These are phyloP conservation scores for Anolis carolinensis DNA, from an alignment of 2,113 vertebrate species.

Conservation along the genomic window DNA sequence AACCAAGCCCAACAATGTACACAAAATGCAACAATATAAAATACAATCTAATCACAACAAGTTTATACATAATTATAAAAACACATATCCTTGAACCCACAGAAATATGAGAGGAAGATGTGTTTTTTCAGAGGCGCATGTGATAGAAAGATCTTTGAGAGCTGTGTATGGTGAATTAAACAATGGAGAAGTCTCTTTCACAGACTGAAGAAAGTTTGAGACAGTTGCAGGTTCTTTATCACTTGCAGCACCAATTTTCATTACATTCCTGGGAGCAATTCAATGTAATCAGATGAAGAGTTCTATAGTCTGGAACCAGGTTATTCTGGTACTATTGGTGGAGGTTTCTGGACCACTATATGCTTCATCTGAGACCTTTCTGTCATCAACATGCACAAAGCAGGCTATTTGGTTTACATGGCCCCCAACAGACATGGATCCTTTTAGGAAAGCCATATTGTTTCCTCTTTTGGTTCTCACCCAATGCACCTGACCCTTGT, in stretches of 20 bases:
- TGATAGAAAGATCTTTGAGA: neutral
- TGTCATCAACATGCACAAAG: too few species aligned
- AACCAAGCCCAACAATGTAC: too few species aligned
- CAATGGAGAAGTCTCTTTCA: neutral
- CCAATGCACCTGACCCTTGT: too few species aligned
- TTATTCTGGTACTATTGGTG: neutral
- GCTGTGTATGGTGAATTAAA: neutral
- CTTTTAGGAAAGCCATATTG: too few species aligned
- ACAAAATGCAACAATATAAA: too few species aligned
- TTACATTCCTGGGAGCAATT: neutral
- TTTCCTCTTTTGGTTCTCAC: too few species aligned
- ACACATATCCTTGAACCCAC: neutral
- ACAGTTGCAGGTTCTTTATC: neutral
- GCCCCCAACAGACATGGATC: too few species aligned
- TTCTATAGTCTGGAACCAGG: neutral
- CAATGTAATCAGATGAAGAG: neutral
- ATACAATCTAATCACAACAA: too few species aligned
- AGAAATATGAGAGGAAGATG: neutral
- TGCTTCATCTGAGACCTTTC: neutral
- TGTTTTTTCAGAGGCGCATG: neutral
- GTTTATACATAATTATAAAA: too few species aligned
- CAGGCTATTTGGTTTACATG: too few species aligned
- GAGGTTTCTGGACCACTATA: neutral
- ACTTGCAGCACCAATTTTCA: neutral
- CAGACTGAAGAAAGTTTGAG: neutral